Evolutionary conservation across 2,888 invertebrate species (phyloP), one percentile per base, ranked within the genome.

Genomic region (Nineta flava): DNA sequence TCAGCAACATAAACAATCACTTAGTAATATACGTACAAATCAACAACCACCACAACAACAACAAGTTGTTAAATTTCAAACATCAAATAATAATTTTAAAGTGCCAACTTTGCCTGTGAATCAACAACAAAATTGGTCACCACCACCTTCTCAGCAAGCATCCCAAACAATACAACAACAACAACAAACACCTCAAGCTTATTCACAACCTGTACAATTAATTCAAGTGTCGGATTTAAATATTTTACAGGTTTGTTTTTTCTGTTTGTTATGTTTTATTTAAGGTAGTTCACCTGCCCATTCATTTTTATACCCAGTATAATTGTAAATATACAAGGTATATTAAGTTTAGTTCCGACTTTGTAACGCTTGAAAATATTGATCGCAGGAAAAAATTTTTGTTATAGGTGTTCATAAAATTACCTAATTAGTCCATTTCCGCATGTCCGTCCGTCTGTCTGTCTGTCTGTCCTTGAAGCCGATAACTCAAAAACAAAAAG

Each of bases 61-160:
- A 38, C 38, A 38, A 38, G 26, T 26, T 26, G 26, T 26, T 26
- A 26, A 26, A 26, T 26, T 26, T 26, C 26, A 26, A 26, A 26
- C 26, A 6, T 21, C 13, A 26, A 35, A n/a, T 47, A 21, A 44
- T 26, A 44, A 48, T 48, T 48, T 48, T 42, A 48, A 48, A 48
- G 26, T 48, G 12, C 48, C 48, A 15, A 41, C 48, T 7, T n/a
- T 41, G 16, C 40, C 26, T 26, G 26, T 26, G 26, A 26, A 26
- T 26, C 13, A 15, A 13, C 16, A 40, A 13, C 40, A 40, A n/a
- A 41, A 19, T 41, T 48, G 48, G 48, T 48, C 48, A 41, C 48
- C 48, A 13, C 48, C 48, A 10, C 15, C 48, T 21, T 15, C 42
- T 9, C 26, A 19, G 13, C 15, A 15, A 10, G 42, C 16, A 16